Conservation (phyloP, 2,888 invertebrate genomes). For the Cacoxenus indagator region DNA sequence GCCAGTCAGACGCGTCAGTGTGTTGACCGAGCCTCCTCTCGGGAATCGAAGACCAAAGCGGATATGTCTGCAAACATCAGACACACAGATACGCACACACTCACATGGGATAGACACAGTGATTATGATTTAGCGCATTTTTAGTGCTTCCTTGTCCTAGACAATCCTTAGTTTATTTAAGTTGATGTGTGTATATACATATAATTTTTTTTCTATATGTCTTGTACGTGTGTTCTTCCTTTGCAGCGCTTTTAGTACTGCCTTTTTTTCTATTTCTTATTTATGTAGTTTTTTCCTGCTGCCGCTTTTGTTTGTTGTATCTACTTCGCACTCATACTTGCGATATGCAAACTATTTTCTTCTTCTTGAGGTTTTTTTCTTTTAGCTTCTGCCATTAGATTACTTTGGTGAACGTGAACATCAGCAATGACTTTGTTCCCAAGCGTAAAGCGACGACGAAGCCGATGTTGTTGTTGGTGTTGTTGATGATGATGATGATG, state of each 20-base stretch:
- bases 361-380: background rate
- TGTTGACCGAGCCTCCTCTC: background rate
- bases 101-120: constrained; percentile 13
- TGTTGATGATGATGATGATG: background rate
- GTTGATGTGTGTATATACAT: background rate
- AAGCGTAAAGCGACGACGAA: background rate
- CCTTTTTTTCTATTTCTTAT: no score
- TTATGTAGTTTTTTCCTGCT: background rate
- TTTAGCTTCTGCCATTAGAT: background rate
- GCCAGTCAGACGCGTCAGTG: background rate
- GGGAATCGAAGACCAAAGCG: background rate
- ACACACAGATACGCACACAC: background rate
- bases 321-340: background rate
- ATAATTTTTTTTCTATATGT: constrained; percentile 20
- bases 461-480: background rate
- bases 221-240: constrained; percentile 5
- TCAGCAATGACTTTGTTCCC: background rate
- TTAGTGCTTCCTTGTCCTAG: constrained; percentile 33
- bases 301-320: background rate
- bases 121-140: constrained; percentile 31
- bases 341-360: background rate
- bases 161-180: constrained; percentile 39
- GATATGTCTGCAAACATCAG: background rate
- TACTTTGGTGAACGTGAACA: background rate
- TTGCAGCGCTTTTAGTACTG: background rate